Conservation (phyloP, 2,797 vertebrate species). For the Podargus strigoides region DNA sequence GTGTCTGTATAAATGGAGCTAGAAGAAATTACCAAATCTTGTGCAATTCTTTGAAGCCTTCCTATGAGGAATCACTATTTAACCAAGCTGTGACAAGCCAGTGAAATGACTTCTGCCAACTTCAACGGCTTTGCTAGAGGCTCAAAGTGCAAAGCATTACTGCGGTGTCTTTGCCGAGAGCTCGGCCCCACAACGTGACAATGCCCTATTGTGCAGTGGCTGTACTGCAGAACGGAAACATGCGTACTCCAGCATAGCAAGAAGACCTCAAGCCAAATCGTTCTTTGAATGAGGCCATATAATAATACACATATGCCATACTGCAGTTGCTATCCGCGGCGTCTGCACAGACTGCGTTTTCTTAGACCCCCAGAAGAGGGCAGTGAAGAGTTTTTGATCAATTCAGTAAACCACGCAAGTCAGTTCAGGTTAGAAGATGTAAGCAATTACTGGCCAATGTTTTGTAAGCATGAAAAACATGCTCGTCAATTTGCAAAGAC, state of each 20-base stretch:
- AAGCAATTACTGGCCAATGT: conserved; percentile 31
- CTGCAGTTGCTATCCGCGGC: fast-evolving
- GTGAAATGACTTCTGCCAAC: background rate
- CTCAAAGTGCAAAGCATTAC: background rate
- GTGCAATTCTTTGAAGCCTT: background rate
- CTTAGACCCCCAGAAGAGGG: conserved; percentile 67
- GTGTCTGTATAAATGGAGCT: background rate
- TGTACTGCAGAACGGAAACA: background rate
- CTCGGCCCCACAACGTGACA: fast-evolving
- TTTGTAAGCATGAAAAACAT: conserved; percentile 39
- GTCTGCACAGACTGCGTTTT: background rate
- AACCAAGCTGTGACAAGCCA: background rate
- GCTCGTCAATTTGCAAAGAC: conserved; percentile 40
- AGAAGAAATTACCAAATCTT: background rate
- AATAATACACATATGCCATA: background rate
- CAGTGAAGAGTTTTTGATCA: conserved; percentile 56
- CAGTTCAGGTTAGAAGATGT: background rate
- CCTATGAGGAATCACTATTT: background rate
- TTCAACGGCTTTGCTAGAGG: background rate
- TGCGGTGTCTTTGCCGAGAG: background rate
- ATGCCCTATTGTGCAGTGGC: background rate
- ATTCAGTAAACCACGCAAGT: background rate
- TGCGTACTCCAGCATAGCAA: background rate
- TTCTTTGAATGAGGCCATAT: background rate
- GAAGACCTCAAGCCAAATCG: fast-evolving